Evolutionary conservation across 2,113 vertebrate species (phyloP).

Genomic region (Aix galericulata): DNA sequence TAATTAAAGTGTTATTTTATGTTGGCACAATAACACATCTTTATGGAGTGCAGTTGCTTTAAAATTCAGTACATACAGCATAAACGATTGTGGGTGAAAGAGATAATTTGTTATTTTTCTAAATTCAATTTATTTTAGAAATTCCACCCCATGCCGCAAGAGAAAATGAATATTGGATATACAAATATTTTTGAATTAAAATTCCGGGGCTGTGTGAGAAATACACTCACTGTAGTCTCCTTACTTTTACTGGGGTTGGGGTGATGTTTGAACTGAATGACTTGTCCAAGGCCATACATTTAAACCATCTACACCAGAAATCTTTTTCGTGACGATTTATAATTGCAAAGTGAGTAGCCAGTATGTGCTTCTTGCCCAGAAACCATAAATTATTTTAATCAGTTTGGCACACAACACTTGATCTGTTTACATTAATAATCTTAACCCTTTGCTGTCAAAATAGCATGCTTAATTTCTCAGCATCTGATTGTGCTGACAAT

Average conservation of each 20-base stretch:
- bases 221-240: not conserved
- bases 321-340: not conserved
- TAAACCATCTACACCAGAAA: not conserved
- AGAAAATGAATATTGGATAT: not conserved
- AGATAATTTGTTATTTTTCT: not conserved
- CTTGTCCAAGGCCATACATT: not conserved
- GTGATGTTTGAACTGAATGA: not conserved
- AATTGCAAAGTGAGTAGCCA: not conserved
- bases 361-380: not conserved
- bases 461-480: not conserved
- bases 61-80: not conserved
- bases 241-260: not conserved
- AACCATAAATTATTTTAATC: not conserved
- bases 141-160: not conserved
- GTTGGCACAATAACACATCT: not conserved
- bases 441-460: not conserved
- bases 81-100: not conserved
- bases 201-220: not conserved
- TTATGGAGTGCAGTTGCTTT: not conserved
- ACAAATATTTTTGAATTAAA: not conserved
- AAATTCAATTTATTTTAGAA: not conserved
- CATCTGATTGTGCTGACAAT: not conserved
- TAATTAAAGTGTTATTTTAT: not conserved
- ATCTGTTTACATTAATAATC: not conserved
- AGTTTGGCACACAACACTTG: not conserved